Conservation (phyloP, 2,113 vertebrate species). For the Melozone crissalis region DNA sequence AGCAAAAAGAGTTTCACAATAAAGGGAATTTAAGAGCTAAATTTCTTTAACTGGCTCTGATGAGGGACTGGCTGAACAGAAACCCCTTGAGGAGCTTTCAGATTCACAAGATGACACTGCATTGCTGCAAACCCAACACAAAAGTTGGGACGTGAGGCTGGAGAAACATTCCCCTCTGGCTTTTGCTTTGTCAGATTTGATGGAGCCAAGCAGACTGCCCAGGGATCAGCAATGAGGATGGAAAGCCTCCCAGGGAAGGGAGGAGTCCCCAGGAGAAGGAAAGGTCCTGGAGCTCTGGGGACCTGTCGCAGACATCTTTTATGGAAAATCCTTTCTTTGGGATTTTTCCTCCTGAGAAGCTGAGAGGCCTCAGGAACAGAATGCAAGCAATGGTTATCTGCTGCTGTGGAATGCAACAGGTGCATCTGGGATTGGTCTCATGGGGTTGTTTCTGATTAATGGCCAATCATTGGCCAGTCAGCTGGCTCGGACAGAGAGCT, state of each 20-base stretch:
- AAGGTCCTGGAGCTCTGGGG: not conserved
- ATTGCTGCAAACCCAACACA: not conserved
- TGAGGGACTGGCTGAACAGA: not conserved
- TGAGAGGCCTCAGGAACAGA: too few species aligned
- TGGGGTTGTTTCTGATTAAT: too few species aligned
- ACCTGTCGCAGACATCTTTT: not conserved
- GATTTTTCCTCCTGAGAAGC: too few species aligned
- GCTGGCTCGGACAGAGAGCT: too few species aligned
- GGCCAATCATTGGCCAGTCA: too few species aligned
- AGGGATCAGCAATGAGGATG: not conserved
- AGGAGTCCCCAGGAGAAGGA: not conserved
- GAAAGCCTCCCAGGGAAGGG: not conserved
- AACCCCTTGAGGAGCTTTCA: not conserved
- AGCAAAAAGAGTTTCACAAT: not conserved
- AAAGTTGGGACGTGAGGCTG: not conserved
- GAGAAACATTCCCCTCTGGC: not conserved
- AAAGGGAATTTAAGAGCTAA: not conserved
- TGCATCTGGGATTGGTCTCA: too few species aligned
- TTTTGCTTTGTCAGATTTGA: not conserved
- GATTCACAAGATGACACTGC: not conserved
- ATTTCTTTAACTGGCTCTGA: constrained; percentile 10
- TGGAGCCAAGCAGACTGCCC: not conserved
- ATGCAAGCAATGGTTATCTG: too few species aligned
- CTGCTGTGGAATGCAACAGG: too few species aligned
- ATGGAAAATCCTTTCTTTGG: too few species aligned